These are phyloP conservation scores for Hippotragus niger DNA, from an alignment of 2,113 vertebrate species.

Conservation along the genomic window DNA sequence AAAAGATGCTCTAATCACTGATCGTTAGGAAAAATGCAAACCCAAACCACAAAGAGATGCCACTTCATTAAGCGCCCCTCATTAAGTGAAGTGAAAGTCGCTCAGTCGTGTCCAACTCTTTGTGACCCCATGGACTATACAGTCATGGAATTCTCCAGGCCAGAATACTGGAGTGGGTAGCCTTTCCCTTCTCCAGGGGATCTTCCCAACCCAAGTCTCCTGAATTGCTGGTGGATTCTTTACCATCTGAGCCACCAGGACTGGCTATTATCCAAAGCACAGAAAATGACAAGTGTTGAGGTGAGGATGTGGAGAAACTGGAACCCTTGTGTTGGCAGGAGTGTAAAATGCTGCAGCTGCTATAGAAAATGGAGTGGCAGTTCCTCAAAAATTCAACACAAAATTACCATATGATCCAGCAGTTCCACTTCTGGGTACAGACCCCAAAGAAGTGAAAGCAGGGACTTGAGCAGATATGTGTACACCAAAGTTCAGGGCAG, in stretches of 20 bases:
- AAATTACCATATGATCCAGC: neutral
- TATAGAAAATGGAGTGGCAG: neutral
- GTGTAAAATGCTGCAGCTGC: neutral
- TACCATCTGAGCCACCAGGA: neutral
- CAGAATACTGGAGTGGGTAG: neutral
- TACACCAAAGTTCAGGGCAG: neutral
- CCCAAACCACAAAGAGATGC: neutral
- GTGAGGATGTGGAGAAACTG: neutral
- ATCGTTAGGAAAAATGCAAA: slow-evolving; percentile 19
- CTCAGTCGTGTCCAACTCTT: neutral
- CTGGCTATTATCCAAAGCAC: neutral
- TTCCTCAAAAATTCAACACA: neutral
- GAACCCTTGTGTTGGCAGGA: neutral
- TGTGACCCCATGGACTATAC: neutral
- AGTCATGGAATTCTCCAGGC: neutral
- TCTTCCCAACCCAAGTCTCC: neutral
- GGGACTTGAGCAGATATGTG: neutral
- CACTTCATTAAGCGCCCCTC: neutral
- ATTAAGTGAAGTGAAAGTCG: neutral
- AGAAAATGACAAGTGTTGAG: slow-evolving; percentile 6
- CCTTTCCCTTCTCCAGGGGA: neutral
- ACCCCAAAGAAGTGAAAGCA: neutral
- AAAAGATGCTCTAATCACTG: neutral
- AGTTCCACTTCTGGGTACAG: neutral
- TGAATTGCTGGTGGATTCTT: neutral